A percentile compares a stretch with the other conserved stretches of the same genome.
Conservation (phyloP, 2,113 vertebrate species). For the Sterrhoptilus dennistouni region DNA sequence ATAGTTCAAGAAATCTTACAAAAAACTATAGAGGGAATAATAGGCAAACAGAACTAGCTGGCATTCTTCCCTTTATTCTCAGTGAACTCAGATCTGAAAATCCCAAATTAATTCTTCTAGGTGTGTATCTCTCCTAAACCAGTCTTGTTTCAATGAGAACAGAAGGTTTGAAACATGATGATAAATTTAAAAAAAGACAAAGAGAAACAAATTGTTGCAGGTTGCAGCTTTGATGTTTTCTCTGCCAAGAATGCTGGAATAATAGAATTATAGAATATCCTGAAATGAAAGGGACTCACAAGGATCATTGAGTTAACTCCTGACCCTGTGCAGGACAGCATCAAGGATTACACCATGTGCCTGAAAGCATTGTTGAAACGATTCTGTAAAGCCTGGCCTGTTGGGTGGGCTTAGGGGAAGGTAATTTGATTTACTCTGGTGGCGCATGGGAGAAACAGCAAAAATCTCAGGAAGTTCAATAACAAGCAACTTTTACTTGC, state of each 20-base stretch:
- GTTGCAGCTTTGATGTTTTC: neutral
- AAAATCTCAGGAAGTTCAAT: neutral
- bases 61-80: neutral
- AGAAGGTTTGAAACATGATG: neutral
- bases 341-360: neutral
- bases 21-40: neutral
- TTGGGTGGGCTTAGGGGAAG: neutral
- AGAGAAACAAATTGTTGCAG: neutral
- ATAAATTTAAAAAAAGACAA: neutral
- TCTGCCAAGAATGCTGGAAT: neutral
- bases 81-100: neutral
- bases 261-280: neutral
- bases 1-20: neutral
- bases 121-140: neutral
- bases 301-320: neutral
- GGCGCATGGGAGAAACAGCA: neutral
- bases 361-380: accelerated
- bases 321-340: neutral
- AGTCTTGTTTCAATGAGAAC: neutral
- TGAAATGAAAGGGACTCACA: neutral
- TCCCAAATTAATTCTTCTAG: neutral
- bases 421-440: neutral
- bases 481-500: neutral
- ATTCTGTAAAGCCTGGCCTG: neutral
- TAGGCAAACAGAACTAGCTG: neutral